Evolutionary conservation across 2,888 invertebrate species (phyloP).

Genomic region (Ochropleura plecta): DNA sequence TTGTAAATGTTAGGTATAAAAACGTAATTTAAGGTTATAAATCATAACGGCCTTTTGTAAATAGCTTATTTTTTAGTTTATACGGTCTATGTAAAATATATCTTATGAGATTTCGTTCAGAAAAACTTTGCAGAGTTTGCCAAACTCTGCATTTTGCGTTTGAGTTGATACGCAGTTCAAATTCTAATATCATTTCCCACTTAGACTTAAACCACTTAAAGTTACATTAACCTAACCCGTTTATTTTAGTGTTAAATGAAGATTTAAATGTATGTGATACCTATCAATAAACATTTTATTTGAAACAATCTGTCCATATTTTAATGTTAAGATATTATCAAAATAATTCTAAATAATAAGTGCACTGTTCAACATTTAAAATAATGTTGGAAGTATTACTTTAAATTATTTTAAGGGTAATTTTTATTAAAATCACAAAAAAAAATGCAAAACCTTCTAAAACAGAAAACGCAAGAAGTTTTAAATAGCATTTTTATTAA

Average conservation of each 20-base stretch:
- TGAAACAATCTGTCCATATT: slow-evolving; percentile 84
- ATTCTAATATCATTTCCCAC: slow-evolving; percentile 52
- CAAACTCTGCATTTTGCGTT: slow-evolving; percentile 41
- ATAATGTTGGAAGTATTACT: slow-evolving; percentile 49
- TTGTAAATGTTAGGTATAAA: slow-evolving; percentile 85
- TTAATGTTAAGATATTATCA: slow-evolving; percentile 69
- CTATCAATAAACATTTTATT: slow-evolving; percentile 81
- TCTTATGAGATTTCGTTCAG: slow-evolving; percentile 58
- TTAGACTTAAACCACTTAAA: slow-evolving; percentile 55
- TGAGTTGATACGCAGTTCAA: slow-evolving; percentile 30
- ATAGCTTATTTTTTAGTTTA: slow-evolving; percentile 82
- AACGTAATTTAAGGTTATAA: slow-evolving; percentile 74
- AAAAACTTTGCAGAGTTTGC: slow-evolving; percentile 44
- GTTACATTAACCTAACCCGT: slow-evolving; percentile 59
- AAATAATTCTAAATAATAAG: slow-evolving; percentile 68
- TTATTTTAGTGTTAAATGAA: slow-evolving; percentile 70
- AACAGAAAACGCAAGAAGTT: no score
- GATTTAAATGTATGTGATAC: slow-evolving; percentile 80
- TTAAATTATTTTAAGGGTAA: slow-evolving; percentile 35
- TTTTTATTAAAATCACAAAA: slow-evolving; percentile 29
- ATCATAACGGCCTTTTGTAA: slow-evolving; percentile 84
- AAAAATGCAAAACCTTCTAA: no score
- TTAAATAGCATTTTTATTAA: no score
- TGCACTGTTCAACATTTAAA: slow-evolving; percentile 59
- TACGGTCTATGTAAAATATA: slow-evolving; percentile 69